Base-by-base conservation (phyloP, 2,888 invertebrate species). In the Tortrix viridana region DNA sequence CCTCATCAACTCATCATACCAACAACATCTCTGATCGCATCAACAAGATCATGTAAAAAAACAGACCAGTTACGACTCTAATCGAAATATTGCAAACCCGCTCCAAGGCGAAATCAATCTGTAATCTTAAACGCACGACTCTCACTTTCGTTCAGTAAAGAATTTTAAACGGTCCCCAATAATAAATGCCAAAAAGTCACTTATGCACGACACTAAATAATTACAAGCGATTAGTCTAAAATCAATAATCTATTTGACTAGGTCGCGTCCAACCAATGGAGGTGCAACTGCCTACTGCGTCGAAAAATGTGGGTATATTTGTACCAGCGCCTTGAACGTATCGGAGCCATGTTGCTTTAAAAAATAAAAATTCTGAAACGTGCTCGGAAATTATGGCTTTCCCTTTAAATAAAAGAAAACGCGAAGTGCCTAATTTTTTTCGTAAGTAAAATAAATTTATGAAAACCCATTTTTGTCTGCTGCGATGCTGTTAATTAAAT, bases 61-160 rank as follows among this genome's bases (percentile, higher is more conserved):
- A 56, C 50, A 26, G 46, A 14, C 18, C 5, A 22, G 22, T 7
- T 41, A 23, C 12, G 14, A 60, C 6, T 43, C 23, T 56, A 62
- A 62, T 62, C 26, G 46, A 47, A 46, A 52, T 38, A 44, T 57
- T 20, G 38, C 7, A 44, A 56, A 38, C 37, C 49, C 48, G 47
- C 22, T 38, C 26, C 18, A 37, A 23, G 19, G 26, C 32, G 50
- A 38, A 32, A 56, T 50, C 61, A 38, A 61, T 50, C 48, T 50
- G 18, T 46, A n/a, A 41, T 16, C 16, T 12, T 41, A 41, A 18
- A 48, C 44, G 49, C 38, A 44, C 32, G 44, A 44, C 49, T 23
- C 19, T 56, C 37, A 44, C 37, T 56, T 56, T 56, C 50, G 23
- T 16, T 18, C 16, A 14, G 6, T 12, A 16, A 18, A 41, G 18